A percentile compares a stretch with the other conserved stretches of the same genome.
phyloP scores from a whole-genome alignment of 1,140 invertebrate species.

The Zaprionus taronus region DNA sequence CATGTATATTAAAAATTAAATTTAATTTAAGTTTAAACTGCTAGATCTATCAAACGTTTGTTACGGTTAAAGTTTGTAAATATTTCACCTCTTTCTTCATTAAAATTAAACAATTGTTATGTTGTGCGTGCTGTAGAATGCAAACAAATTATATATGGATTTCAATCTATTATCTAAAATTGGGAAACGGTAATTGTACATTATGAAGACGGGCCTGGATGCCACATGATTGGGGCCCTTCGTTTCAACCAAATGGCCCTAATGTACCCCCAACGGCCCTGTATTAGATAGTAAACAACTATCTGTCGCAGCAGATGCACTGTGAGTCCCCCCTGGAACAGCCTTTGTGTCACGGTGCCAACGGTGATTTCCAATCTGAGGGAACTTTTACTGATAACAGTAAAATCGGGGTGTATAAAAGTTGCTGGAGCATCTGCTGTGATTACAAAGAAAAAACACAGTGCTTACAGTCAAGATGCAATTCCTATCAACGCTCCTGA shows the following conservation, averaged over 20 bases:
- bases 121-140: conserved; percentile 3
- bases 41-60: conserved; percentile 16
- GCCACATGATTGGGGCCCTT: too few species aligned
- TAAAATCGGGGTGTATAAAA: conserved; percentile 23
- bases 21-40: conserved; percentile 53
- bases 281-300: background rate
- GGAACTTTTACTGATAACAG: background rate
- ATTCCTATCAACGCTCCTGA: conserved; percentile 34
- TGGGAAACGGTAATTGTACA: conserved; percentile 1
- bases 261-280: too few species aligned
- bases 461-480: conserved; percentile 46
- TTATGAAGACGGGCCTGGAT: too few species aligned
- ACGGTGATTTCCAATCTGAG: background rate
- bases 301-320: background rate
- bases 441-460: background rate
- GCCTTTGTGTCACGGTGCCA: background rate
- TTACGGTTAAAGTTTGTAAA: conserved; percentile 49
- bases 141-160: background rate
- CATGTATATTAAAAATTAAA: conserved; percentile 43
- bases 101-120: conserved; percentile 2
- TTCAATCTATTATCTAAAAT: background rate
- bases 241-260: too few species aligned
- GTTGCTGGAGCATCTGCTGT: background rate
- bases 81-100: background rate
- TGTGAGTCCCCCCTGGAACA: background rate